Evolutionary conservation across 2,888 invertebrate genomes (phyloP), one percentile per base, ranked within the genome.

Genomic region (Lacanobia oleracea): DNA sequence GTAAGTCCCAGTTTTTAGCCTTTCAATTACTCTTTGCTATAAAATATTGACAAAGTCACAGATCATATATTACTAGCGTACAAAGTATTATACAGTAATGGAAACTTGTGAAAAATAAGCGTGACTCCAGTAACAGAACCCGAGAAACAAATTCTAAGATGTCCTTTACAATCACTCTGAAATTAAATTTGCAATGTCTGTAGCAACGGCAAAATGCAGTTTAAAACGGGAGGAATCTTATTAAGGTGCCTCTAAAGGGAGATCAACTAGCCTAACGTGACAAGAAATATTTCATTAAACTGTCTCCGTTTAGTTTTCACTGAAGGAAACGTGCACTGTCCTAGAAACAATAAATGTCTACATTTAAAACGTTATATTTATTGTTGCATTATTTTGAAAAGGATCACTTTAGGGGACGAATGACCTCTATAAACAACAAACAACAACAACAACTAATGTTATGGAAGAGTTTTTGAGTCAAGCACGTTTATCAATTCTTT

Each of bases 251-350:
- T 67, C 67, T 75, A 68, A 75, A 64, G 51, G 73, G 66, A 79
- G 83, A 76, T 77, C 70, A 72, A 75, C 79, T 79, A 60, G 72
- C 72, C 72, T 77, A 74, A 83, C 75, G 81, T 73, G 85, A 85
- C 86, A 84, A 80, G 83, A 85, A 80, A 83, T 79, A 73, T 88
- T 86, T 88, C 85, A 88, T 87, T 88, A 85, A 79, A 77, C 63
- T 78, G 67, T 69, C 70, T 33, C 59, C 54, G 23, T 75, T 60
- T 40, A 45, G 70, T 71, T 76, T 67, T 21, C 59, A 66, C 48
- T 23, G 54, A 53, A 63, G 62, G n/a, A 73, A 56, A 67, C 51
- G 18, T 21, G 53, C 54, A 23, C 54, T 45, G 27, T 48, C 45
- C 62, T 61, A 72, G 33, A 53, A 56, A 79, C 21, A 57, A 68